Evolutionary conservation across 2,797 vertebrate genomes (phyloP).

Genomic region (Nyctalus aviator): DNA sequence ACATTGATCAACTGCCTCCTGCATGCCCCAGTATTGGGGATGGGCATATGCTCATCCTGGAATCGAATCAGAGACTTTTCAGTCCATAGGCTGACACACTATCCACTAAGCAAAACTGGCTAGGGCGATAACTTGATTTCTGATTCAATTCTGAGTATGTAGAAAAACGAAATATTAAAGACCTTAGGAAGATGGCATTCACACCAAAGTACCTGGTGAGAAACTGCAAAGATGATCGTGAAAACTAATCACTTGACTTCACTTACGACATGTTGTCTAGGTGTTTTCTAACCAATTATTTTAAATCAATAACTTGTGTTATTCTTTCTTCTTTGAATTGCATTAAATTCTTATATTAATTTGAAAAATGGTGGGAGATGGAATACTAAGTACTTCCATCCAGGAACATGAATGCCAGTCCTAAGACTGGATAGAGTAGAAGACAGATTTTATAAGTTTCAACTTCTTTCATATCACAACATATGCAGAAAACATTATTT

Average conservation of each 20-base stretch:
- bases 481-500: constrained; percentile 8
- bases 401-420: background rate
- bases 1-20: too few species aligned
- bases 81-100: too few species aligned
- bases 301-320: background rate
- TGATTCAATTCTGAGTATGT: background rate
- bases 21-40: too few species aligned
- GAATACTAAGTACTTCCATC: background rate
- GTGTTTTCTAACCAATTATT: constrained; percentile 23
- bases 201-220: background rate
- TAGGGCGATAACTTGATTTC: background rate
- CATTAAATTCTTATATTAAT: constrained; percentile 37
- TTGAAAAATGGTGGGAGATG: background rate
- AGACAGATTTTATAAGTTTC: constrained; percentile 7
- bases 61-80: too few species aligned
- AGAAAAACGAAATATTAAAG: constrained; percentile 19
- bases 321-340: constrained; percentile 26
- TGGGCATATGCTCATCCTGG: too few species aligned
- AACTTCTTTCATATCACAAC: constrained; percentile 11
- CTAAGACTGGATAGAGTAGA: background rate
- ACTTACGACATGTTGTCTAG: background rate
- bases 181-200: background rate
- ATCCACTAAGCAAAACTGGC: too few species aligned
- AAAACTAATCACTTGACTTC: background rate
- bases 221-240: background rate